Evolutionary conservation across 2,888 invertebrate species (phyloP).

Genomic region (Atrina japonica): DNA sequence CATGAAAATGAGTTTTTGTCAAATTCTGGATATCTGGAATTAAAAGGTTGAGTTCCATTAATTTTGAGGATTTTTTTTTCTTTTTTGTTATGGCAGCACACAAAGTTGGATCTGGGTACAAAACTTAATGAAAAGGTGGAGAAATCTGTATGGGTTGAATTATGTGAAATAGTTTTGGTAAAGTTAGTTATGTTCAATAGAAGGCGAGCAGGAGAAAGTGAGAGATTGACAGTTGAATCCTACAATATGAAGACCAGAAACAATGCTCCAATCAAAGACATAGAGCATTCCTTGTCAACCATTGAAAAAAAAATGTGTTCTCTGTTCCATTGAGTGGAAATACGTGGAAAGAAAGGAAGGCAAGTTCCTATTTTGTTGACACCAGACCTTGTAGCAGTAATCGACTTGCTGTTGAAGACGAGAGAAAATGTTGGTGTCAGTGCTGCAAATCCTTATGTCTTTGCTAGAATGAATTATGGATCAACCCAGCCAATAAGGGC

Average conservation of each 20-base stretch:
- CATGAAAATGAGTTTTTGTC: no score
- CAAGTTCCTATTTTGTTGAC: slow-evolving; percentile 34
- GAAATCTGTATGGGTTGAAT: slow-evolving; percentile 16
- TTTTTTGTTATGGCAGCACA: no score
- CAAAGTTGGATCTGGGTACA: no score
- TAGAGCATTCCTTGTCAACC: slow-evolving; percentile 32
- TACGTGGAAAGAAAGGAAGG: slow-evolving; percentile 39
- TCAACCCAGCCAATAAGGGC: slow-evolving; percentile 35
- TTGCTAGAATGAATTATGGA: slow-evolving; percentile 39
- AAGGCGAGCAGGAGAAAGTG: slow-evolving; percentile 35
- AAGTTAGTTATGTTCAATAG: slow-evolving; percentile 36
- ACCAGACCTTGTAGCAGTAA: slow-evolving; percentile 24
- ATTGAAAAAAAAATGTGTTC: slow-evolving; percentile 29
- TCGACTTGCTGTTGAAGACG: slow-evolving; percentile 40
- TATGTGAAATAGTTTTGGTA: slow-evolving; percentile 21
- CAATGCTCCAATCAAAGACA: slow-evolving; percentile 25
- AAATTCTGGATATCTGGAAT: no score
- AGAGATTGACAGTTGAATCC: slow-evolving; percentile 18
- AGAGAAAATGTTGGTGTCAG: slow-evolving; percentile 36
- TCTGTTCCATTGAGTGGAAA: slow-evolving; percentile 34
- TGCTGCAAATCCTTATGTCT: slow-evolving; percentile 33
- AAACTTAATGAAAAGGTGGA: no score
- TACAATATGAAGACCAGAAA: slow-evolving; percentile 26
- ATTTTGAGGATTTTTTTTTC: no score
- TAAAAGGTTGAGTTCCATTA: no score